These are phyloP conservation scores for Burhinus bistriatus DNA, from an alignment of 2,113 vertebrate species.

Conservation along the genomic window DNA sequence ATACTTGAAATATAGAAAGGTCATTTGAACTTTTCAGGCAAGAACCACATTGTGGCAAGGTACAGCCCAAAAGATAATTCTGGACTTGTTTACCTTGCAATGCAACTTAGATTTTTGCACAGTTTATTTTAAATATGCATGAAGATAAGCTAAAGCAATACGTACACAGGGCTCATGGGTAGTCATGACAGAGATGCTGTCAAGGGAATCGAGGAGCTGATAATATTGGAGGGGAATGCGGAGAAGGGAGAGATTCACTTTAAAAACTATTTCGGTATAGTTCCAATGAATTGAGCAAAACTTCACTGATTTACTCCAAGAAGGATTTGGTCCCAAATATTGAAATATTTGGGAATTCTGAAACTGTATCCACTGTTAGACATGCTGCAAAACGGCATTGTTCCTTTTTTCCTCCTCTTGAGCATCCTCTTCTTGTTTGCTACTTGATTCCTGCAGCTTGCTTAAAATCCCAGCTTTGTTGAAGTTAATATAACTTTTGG, in stretches of 20 bases:
- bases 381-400: not conserved
- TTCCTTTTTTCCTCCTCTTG: not conserved
- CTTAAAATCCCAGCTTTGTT: not conserved
- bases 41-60: not conserved
- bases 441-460: not conserved
- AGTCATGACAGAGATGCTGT: not conserved
- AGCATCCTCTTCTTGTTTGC: not conserved
- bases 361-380: not conserved
- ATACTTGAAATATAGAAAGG: not conserved
- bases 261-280: not conserved
- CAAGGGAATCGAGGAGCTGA: not conserved
- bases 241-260: not conserved
- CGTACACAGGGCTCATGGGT: fast-evolving
- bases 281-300: not conserved
- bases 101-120: not conserved
- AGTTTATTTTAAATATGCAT: not conserved
- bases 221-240: not conserved
- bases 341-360: not conserved
- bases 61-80: not conserved
- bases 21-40: not conserved
- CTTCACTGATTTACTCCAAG: not conserved
- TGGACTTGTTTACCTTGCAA: not conserved
- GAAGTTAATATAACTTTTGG: not conserved
- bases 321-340: not conserved
- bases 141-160: not conserved